Percentiles rank a stretch among this genome's conserved stretches.
Conservation (phyloP, 2,797 vertebrate genomes). For the Melanotaenia boesemani region DNA sequence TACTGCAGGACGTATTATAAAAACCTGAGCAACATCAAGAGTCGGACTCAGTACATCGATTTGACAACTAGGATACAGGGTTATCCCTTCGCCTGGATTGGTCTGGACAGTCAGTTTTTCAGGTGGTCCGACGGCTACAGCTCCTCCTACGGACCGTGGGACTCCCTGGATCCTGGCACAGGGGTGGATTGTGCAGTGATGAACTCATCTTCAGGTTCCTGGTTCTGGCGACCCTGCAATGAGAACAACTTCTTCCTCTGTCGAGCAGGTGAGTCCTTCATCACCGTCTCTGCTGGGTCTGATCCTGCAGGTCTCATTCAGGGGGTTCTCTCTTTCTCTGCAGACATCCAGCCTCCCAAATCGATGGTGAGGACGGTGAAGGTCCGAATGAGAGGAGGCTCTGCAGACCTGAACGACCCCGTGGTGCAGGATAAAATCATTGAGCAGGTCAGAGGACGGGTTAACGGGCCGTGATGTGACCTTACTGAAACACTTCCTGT, state of each 20-base stretch:
- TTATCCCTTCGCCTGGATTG: constrained; percentile 9
- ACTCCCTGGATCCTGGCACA: rapidly evolving
- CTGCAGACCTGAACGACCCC: constrained; percentile 10
- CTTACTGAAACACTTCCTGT: too few relatives aligned
- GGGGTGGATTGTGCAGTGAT: not conserved
- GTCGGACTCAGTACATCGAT: rapidly evolving
- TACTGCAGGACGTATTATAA: constrained; percentile 4
- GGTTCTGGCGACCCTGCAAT: not conserved
- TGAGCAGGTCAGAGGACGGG: constrained; percentile 46
- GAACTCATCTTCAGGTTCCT: rapidly evolving
- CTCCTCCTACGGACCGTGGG: not conserved
- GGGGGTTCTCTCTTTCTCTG: not conserved
- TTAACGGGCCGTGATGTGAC: too few relatives aligned
- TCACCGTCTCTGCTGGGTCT: not conserved
- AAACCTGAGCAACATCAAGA: constrained; percentile 34
- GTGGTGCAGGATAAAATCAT: constrained; percentile 20
- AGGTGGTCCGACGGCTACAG: constrained; percentile 13
- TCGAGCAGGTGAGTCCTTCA: constrained; percentile 18
- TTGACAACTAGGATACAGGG: rapidly evolving
- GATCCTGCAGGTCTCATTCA: not conserved
- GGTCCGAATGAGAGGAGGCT: not conserved
- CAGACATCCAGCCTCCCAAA: not conserved
- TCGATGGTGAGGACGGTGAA: not conserved
- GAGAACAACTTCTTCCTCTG: constrained; percentile 6
- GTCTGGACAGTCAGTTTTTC: not conserved